Conservation (phyloP, 2,113 vertebrate species). For the Ochotona curzoniae region DNA sequence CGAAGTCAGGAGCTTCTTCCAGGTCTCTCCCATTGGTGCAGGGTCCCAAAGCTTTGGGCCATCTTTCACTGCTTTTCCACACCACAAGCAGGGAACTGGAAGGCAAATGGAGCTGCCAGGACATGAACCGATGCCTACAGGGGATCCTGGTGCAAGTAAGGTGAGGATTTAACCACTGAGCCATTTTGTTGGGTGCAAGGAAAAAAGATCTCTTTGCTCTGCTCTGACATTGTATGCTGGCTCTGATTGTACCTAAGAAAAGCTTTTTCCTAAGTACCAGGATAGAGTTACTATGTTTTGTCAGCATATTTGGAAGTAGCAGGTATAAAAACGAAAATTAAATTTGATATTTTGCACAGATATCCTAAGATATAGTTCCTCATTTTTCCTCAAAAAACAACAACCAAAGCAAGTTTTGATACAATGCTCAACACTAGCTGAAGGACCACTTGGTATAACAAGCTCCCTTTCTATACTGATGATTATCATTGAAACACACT, state of each 20-base stretch:
- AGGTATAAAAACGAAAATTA: not conserved
- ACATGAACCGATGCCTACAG: too few species aligned
- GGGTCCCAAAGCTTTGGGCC: too few species aligned
- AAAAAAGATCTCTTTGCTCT: too few species aligned
- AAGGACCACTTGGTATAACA: not conserved
- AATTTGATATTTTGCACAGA: not conserved
- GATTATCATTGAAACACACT: slow-evolving; percentile 67
- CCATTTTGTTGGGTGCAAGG: too few species aligned
- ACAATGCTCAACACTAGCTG: not conserved
- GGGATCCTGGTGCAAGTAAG: too few species aligned
- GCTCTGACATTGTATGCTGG: not conserved
- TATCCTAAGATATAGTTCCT: slow-evolving; percentile 48
- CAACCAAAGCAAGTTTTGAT: not conserved
- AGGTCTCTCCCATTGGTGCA: too few species aligned
- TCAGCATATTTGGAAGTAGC: not conserved
- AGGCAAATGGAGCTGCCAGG: too few species aligned
- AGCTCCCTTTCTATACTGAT: not conserved
- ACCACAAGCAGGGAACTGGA: too few species aligned
- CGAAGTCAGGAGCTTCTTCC: too few species aligned
- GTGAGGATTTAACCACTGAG: too few species aligned
- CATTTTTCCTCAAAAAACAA: slow-evolving; percentile 25
- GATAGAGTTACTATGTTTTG: not conserved
- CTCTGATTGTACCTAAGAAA: not conserved
- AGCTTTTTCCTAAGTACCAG: not conserved
- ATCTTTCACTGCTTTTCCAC: too few species aligned